A percentile compares a stretch with the other conserved stretches of the same genome.
Evolutionary conservation across 2,113 vertebrate genomes (phyloP).

Genomic region (Varanus salvator): DNA sequence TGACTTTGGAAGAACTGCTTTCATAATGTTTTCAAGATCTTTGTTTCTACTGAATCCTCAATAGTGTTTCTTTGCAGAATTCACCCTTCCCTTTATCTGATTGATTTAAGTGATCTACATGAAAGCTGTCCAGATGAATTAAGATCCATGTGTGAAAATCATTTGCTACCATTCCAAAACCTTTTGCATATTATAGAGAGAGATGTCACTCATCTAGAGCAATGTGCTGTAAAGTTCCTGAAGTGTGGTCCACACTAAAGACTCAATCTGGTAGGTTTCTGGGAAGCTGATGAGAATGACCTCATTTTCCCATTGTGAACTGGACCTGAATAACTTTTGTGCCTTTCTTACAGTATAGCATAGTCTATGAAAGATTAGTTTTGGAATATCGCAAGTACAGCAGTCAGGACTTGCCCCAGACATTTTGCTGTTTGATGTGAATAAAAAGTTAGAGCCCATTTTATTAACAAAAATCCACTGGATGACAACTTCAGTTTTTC

Average conservation of each 20-base stretch:
- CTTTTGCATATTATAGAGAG: background rate
- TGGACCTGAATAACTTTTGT: background rate
- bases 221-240: background rate
- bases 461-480: no score
- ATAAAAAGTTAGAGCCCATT: no score
- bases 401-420: no score
- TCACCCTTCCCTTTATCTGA: background rate
- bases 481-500: no score
- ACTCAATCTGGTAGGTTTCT: background rate
- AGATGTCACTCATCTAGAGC: background rate
- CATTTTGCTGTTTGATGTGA: no score
- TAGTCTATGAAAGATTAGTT: background rate
- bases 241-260: background rate
- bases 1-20: background rate
- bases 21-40: background rate
- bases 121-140: constrained; percentile 9
- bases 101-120: constrained; percentile 19
- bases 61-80: background rate
- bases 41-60: background rate
- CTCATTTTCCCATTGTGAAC: background rate
- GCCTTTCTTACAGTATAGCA: background rate
- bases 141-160: background rate
- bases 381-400: background rate
- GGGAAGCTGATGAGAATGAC: background rate
- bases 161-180: background rate